Base-by-base conservation (phyloP, 2,888 invertebrate species). In the Acleris emargana region DNA sequence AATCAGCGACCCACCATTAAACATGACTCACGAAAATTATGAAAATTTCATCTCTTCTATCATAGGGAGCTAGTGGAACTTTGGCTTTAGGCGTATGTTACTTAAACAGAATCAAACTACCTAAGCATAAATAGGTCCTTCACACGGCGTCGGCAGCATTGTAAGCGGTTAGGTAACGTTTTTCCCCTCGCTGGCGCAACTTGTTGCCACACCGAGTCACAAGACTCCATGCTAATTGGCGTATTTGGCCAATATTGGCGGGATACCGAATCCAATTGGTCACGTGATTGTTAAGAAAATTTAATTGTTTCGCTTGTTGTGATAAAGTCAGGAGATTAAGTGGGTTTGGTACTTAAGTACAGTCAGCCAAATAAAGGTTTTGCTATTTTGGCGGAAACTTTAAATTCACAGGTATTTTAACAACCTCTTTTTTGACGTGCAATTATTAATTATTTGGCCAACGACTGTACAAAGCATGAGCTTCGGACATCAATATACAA, bases 91-190 rank as follows among this genome's bases (percentile, higher is more conserved):
- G 13, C 13, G 2, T 38, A 32, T 9, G 13, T 38, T 13, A 38
- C 38, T 32, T 38, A 38, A 38, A 38, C 13, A 38, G 38, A 38
- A 11, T 4, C 38, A 13, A 49, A 9, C 9, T 17, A 49, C 11
- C 18, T 13, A 18, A 18, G 17, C 43, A 38, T 45, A 63, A 43
- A 51, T 51, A 45, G 51, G 62, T 52, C 57, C 60, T 64, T 64
- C 58, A 45, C 47, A 53, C 51, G 22, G 73, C 73, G 76, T 71
- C 72, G 73, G 67, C 72, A 69, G 77, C 75, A 87, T 87, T 88
- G 88, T 88, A 71, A 68, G 68, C 62, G 72, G 76, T 91, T 87
- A 83, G 78, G 89, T 86, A 91, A 89, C 76, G 75, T 87, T 85
- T 81, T 85, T 82, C 78, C 79, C 74, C 76, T 17, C 72, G 72